Base-by-base conservation (phyloP, 2,888 invertebrate species). In the Campaea margaritaria region DNA sequence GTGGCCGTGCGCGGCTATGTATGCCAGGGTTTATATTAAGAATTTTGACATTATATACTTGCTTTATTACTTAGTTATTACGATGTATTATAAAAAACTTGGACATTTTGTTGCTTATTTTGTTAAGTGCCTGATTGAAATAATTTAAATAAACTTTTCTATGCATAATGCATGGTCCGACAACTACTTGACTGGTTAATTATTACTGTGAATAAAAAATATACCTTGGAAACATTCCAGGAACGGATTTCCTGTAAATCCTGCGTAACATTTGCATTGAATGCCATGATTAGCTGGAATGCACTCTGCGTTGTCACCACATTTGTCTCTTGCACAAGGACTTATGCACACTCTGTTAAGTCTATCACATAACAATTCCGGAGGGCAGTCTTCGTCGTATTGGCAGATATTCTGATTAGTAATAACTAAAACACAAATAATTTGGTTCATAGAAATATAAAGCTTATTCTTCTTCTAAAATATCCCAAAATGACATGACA, bases 381-480 rank as follows among this genome's bases (percentile, higher is more conserved):
- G 96, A 54, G 97, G 97, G 81, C 97, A 98, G 78, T 97, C 97
- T 91, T 97, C 97, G 78, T 97, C 97, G 85, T 97, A 97, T 82
- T 97, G 97, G 81, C 97, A 97, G 51, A 97, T 94, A 69, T 61
- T 55, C 11, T 52, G 15, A 27, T 55, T 58, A 41, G 10, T 41
- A 39, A 51, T 48, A 39, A 64, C 58, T 59, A 58, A 57, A 31
- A 31, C 31, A 31, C 10, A 31, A 31, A n/a, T 31, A 28, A 0
- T 21, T 21, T 2, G 12, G 4, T 36, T 12, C 1, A 3, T 36
- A 12, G 12, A 36, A 36, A 36, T 36, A n/a, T n/a, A 36, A 5
- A n/a, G 36, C 2, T n/a, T 12, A n/a, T 36, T 36, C n/a, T 3
- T 10, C n/a, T n/a, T n/a, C 10, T 21, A 43, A 21, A 21, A 7